phyloP scores from a whole-genome alignment of 2,113 vertebrate species.

The Rafetus swinhoei region DNA sequence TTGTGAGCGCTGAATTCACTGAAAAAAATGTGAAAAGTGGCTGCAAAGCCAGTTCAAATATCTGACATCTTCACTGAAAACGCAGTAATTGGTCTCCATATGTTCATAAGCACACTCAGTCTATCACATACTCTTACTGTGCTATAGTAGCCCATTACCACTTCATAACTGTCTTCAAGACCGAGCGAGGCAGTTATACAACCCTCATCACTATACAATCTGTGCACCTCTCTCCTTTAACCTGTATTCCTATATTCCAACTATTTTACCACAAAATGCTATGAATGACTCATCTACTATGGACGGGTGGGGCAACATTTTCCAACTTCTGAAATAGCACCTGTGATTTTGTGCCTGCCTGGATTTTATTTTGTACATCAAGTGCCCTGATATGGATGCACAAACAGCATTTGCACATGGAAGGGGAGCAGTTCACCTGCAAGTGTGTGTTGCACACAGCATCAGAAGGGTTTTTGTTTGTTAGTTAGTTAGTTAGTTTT shows the following conservation, averaged over 20 bases:
- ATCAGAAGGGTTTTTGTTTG: neutral
- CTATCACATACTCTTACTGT: neutral
- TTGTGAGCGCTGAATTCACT: accelerated
- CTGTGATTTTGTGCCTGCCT: neutral
- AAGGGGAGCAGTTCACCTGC: neutral
- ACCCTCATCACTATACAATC: neutral
- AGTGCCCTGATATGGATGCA: neutral
- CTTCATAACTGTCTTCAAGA: accelerated
- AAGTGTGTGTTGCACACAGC: neutral
- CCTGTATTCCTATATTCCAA: accelerated
- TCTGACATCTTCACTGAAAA: neutral
- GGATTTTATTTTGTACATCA: neutral
- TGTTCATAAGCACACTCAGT: neutral
- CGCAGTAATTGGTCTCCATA: accelerated
- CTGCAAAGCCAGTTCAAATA: neutral
- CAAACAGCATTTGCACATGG: neutral
- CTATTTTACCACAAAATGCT: neutral
- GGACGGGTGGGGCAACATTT: neutral
- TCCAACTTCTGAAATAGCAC: neutral
- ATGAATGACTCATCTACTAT: neutral
- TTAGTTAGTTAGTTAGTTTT: no score
- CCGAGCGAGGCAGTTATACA: accelerated
- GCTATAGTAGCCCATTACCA: accelerated
- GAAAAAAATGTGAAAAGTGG: neutral
- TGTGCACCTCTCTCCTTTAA: accelerated